These are phyloP conservation scores for Carassius auratus DNA, from an alignment of 2,113 vertebrate genomes.

Conservation along the genomic window DNA sequence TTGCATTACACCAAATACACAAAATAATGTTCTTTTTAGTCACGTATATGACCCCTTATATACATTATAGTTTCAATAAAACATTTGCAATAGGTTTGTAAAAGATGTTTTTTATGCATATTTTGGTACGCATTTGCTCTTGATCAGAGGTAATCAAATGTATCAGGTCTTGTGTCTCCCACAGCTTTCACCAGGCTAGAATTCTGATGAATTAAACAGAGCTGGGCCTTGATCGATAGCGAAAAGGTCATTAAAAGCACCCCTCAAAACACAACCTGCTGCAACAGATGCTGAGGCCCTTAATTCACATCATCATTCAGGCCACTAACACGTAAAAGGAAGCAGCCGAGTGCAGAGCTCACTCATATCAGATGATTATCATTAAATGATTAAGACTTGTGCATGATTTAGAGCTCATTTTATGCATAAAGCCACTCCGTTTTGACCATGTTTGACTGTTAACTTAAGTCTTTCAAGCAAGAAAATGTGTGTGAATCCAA, in stretches of 20 bases:
- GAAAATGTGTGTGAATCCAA: not conserved
- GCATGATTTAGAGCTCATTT: constrained; percentile 31
- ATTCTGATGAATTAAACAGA: constrained; percentile 70
- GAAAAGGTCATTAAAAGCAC: constrained; percentile 62
- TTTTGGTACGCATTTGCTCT: constrained; percentile 20
- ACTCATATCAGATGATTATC: constrained; percentile 50
- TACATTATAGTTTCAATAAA: too few relatives aligned
- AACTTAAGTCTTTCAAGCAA: not conserved
- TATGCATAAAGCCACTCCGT: not conserved
- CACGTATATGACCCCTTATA: too few relatives aligned
- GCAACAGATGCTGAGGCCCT: constrained; percentile 63
- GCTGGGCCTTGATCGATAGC: constrained; percentile 63
- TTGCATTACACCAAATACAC: too few relatives aligned
- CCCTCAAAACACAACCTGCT: constrained; percentile 56
- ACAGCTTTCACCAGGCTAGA: constrained; percentile 45
- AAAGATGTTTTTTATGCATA: too few relatives aligned
- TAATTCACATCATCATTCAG: constrained; percentile 60
- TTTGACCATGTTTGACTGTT: constrained; percentile 11
- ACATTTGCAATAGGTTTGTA: too few relatives aligned
- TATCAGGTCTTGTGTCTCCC: constrained; percentile 51
- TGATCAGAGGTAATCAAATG: constrained; percentile 56
- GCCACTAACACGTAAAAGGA: constrained; percentile 38
- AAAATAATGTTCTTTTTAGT: too few relatives aligned
- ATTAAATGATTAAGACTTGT: constrained; percentile 56
- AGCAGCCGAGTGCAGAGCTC: constrained; percentile 51